These are phyloP conservation scores for Mus pahari DNA, from an alignment of 2,113 vertebrate genomes.

Conservation along the genomic window DNA sequence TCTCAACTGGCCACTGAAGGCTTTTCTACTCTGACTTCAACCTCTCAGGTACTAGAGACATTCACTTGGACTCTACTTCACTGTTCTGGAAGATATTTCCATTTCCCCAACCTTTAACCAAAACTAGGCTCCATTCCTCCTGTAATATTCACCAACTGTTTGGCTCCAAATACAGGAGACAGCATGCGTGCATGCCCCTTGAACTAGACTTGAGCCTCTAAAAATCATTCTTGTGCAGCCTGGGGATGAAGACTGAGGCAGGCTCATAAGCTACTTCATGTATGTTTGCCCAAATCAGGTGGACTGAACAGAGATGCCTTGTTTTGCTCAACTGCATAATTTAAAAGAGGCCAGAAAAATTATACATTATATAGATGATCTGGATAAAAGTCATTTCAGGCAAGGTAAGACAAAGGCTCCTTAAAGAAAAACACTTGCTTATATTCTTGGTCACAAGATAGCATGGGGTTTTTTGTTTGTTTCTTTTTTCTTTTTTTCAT, in stretches of 20 bases:
- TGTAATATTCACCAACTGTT: background rate
- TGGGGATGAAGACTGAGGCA: background rate
- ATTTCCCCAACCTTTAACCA: background rate
- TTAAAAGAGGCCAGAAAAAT: background rate
- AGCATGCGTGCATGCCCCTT: rapidly evolving
- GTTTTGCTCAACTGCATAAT: background rate
- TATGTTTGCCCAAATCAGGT: background rate
- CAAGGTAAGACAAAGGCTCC: background rate
- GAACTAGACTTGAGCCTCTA: background rate
- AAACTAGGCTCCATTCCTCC: background rate
- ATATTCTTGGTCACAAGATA: background rate
- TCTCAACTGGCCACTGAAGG: background rate
- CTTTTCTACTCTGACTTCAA: background rate
- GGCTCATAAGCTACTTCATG: background rate
- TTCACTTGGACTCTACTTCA: background rate
- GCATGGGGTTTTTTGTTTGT: background rate
- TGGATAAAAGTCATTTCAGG: background rate
- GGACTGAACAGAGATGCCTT: background rate
- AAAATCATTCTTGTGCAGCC: background rate
- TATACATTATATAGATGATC: background rate
- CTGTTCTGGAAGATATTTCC: background rate
- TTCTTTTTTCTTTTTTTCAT: background rate
- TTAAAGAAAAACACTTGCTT: background rate
- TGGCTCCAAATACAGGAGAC: background rate
- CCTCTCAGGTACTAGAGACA: background rate